A percentile compares a stretch with the other conserved stretches of the same genome.
phyloP scores from a whole-genome alignment of 1,140 invertebrate species.

The Orchestia grillus region DNA sequence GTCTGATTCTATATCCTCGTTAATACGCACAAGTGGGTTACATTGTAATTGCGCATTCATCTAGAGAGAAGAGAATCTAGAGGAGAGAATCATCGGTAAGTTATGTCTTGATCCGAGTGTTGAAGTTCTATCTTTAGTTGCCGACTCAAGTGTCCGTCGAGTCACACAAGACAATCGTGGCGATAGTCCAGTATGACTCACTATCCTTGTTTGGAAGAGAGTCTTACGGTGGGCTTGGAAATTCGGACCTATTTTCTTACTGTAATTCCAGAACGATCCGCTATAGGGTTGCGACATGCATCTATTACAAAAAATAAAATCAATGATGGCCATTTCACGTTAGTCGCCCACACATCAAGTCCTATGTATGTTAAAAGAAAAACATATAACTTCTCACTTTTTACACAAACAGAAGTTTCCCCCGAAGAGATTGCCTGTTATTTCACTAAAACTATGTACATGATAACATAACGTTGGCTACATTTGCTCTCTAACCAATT shows the following conservation, averaged over 20 bases:
- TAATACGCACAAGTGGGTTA: no score
- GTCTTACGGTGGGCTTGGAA: not conserved
- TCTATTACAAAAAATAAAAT: no score
- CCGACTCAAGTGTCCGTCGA: not conserved
- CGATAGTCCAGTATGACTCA: not conserved
- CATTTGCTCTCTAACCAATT: no score
- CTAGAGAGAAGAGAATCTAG: no score
- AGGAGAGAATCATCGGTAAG: no score
- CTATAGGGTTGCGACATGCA: not conserved
- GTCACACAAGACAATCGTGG: not conserved
- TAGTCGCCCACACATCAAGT: not conserved
- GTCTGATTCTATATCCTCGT: no score
- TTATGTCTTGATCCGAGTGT: not conserved
- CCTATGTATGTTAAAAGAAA: not conserved
- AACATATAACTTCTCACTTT: not conserved
- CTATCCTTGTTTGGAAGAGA: not conserved
- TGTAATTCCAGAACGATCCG: not conserved
- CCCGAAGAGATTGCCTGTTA: not conserved
- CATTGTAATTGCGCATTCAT: no score
- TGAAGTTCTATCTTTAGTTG: no score
- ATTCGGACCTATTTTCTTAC: not conserved
- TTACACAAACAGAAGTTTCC: not conserved
- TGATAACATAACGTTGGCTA: no score
- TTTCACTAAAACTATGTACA: no score
- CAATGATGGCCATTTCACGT: not conserved